Evolutionary conservation across 2,888 invertebrate species (phyloP), one percentile per base, ranked within the genome.

Genomic region (Achlya flavicornis): DNA sequence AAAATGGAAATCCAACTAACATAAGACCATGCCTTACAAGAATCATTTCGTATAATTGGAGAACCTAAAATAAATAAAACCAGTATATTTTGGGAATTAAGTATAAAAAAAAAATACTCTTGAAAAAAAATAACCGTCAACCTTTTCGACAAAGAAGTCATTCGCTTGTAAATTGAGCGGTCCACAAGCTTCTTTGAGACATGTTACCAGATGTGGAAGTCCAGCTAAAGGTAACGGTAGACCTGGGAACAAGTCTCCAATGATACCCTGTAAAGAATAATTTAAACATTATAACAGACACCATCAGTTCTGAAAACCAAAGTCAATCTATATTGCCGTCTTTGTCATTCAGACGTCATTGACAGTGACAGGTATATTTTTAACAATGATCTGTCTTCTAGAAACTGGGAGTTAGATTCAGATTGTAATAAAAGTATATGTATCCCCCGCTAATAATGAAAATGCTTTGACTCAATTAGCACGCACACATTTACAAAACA

Each of bases 31-130:
- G 98, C 32, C 98, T 94, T 1, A 98, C 98, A 38, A 98, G 95
- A 92, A 99, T 98, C 98, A 98, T 98, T 90, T 99, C 98, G 85
- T 97, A 98, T 8, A 98, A 94, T 92, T 98, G 97, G 5, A 92
- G 82, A 57, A 91, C 93, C 92, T 94, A 62, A 10, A 53, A 53
- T 48, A 19, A 53, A 19, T 14, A 46, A 26, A 32, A 73, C 58
- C n/a, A 64, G 57, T 61, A 65, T 35, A 62, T 43, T 58, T 48
- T 53, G 14, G 38, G 46, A 57, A n/a, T 33, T 58, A 57, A 61
- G 59, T 57, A 19, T 6, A 2, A 35, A 16, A 8, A 26, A 12
- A 57, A 63, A 58, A 14, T 7, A 26, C n/a, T 60, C 26, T 62
- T 60, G 10, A 58, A 62, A 8, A 5, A 16, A 35, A 46, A 14